Evolutionary conservation across 2,797 vertebrate species (phyloP).

Genomic region (Leuciscus waleckii): DNA sequence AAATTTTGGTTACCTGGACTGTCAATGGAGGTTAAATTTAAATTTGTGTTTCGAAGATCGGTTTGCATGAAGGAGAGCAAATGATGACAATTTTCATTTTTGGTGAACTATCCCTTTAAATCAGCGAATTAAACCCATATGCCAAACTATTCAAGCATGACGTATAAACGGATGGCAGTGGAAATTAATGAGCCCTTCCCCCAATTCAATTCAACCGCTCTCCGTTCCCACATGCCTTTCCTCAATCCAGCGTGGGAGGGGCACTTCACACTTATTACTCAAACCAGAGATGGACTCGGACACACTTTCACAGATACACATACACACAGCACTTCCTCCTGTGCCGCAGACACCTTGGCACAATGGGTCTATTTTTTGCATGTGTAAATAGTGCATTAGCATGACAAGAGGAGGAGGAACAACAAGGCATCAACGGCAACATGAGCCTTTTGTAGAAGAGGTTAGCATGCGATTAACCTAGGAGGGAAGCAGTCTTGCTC

Average conservation of each 20-base stretch:
- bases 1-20: not conserved
- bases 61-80: not conserved
- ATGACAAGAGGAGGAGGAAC: conserved; percentile 61
- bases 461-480: conserved; percentile 63
- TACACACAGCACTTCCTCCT: conserved; percentile 38
- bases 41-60: not conserved
- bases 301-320: conserved; percentile 34
- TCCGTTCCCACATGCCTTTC: conserved; percentile 44
- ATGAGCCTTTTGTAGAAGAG: conserved; percentile 58
- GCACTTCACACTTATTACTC: conserved; percentile 51
- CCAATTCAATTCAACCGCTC: conserved; percentile 27
- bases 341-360: conserved; percentile 35
- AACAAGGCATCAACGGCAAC: conserved; percentile 59
- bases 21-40: not conserved
- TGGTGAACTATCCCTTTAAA: conserved; percentile 58
- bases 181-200: conserved; percentile 51
- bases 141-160: conserved; percentile 41
- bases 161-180: conserved; percentile 13
- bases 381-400: conserved; percentile 63
- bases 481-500: conserved; percentile 41
- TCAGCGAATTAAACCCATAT: conserved; percentile 69
- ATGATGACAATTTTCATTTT: not conserved
- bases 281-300: conserved; percentile 44
- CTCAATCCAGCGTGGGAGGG: conserved; percentile 39
- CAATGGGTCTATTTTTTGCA: conserved; percentile 56